Conservation (phyloP, 2,797 vertebrate species). For the Decapterus maruadsi region DNA sequence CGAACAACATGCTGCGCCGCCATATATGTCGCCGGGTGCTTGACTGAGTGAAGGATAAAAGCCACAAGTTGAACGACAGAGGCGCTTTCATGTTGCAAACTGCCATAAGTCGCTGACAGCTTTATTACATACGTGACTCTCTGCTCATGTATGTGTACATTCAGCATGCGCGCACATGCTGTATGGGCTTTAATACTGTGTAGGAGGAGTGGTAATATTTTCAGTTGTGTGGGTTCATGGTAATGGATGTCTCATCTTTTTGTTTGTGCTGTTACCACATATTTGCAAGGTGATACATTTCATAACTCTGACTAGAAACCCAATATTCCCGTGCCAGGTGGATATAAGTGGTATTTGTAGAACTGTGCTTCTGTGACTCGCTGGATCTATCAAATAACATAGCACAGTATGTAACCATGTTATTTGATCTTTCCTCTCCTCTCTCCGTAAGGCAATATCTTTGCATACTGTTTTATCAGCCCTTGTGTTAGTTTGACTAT, state of each 20-base stretch:
- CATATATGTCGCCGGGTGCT: constrained; percentile 30
- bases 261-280: constrained; percentile 74
- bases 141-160: constrained; percentile 26
- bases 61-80: constrained; percentile 30
- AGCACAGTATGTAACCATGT: constrained; percentile 70
- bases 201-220: constrained; percentile 76
- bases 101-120: constrained; percentile 41
- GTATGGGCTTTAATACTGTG: constrained; percentile 58
- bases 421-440: constrained; percentile 72
- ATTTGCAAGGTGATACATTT: constrained; percentile 78
- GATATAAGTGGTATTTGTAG: constrained; percentile 78
- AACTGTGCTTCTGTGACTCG: constrained; percentile 66
- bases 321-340: constrained; percentile 78
- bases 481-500: constrained; percentile 47
- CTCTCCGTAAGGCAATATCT: constrained; percentile 68
- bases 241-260: constrained; percentile 77
- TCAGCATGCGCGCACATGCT: constrained; percentile 45
- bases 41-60: constrained; percentile 46
- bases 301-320: constrained; percentile 74
- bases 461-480: constrained; percentile 68
- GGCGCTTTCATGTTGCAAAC: constrained; percentile 35
- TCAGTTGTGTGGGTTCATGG: constrained; percentile 68
- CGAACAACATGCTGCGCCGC: constrained; percentile 28
- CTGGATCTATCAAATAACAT: constrained; percentile 78
- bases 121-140: constrained; percentile 48